Evolutionary conservation across 2,113 vertebrate genomes (phyloP).

Genomic region (Ascaphus truei): DNA sequence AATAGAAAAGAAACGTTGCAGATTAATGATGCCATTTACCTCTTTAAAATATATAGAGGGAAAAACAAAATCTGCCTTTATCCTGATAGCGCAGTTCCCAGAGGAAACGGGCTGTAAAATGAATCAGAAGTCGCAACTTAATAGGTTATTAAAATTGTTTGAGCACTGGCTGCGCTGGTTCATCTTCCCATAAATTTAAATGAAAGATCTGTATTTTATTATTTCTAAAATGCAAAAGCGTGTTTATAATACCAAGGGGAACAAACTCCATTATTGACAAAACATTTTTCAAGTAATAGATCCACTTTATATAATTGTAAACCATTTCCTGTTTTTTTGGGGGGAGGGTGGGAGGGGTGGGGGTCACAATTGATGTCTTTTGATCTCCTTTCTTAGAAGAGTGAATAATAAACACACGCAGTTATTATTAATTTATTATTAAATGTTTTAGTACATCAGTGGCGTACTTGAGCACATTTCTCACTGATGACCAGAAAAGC

Average conservation of each 20-base stretch:
- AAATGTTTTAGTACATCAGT: too few species aligned
- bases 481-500: too few species aligned
- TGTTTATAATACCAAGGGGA: slow-evolving; percentile 63
- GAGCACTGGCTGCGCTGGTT: slow-evolving; percentile 66
- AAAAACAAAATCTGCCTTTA: slow-evolving; percentile 89
- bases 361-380: too few species aligned
- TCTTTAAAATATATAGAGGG: slow-evolving; percentile 77
- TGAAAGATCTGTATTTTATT: slow-evolving; percentile 57
- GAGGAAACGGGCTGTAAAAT: slow-evolving; percentile 95
- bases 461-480: too few species aligned
- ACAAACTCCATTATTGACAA: slow-evolving; percentile 56
- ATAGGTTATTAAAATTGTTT: slow-evolving; percentile 98
- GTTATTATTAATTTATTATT: too few species aligned
- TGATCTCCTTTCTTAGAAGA: too few species aligned
- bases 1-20: slow-evolving; percentile 95
- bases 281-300: too few species aligned
- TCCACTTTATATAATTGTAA: too few species aligned
- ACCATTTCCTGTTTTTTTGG: too few species aligned
- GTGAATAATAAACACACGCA: too few species aligned
- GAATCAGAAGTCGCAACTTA: slow-evolving; percentile 98
- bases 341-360: too few species aligned
- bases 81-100: slow-evolving; percentile 86
- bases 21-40: slow-evolving; percentile 99
- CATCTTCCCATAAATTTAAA: slow-evolving; percentile 75
- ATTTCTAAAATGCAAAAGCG: slow-evolving; percentile 57